Evolutionary conservation across 2,113 vertebrate genomes (phyloP).

Genomic region (Dicaeum eximium): DNA sequence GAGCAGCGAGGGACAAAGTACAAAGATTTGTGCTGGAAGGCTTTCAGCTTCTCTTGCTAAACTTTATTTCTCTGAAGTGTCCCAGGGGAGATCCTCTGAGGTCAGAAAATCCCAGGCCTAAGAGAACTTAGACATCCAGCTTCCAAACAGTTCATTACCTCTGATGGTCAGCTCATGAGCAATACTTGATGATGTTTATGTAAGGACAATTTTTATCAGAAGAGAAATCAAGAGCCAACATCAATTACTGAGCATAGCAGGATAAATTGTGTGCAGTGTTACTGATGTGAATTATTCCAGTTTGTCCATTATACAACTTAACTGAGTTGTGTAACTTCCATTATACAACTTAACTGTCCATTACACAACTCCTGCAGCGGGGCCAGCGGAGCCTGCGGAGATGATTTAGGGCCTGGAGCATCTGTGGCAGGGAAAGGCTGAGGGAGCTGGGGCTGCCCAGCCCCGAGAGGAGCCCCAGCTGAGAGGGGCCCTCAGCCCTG

Average conservation of each 20-base stretch:
- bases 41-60: neutral
- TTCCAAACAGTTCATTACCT: neutral
- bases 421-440: neutral
- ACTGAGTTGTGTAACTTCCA: too few relatives aligned
- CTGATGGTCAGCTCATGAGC: neutral
- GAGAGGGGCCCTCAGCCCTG: neutral
- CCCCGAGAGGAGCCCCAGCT: neutral
- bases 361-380: neutral
- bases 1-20: neutral
- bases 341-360: neutral
- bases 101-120: neutral
- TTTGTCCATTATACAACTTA: neutral
- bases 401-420: neutral
- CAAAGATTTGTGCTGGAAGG: neutral
- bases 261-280: neutral
- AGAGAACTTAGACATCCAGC: neutral
- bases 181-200: neutral
- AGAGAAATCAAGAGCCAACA: neutral
- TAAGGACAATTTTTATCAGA: neutral
- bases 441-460: neutral
- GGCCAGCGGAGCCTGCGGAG: accelerated
- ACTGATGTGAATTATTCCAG: neutral
- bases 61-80: neutral
- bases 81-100: neutral
- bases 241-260: neutral